Conservation (phyloP, 92 coral and sea anemone species). For the Metridium senile region DNA sequence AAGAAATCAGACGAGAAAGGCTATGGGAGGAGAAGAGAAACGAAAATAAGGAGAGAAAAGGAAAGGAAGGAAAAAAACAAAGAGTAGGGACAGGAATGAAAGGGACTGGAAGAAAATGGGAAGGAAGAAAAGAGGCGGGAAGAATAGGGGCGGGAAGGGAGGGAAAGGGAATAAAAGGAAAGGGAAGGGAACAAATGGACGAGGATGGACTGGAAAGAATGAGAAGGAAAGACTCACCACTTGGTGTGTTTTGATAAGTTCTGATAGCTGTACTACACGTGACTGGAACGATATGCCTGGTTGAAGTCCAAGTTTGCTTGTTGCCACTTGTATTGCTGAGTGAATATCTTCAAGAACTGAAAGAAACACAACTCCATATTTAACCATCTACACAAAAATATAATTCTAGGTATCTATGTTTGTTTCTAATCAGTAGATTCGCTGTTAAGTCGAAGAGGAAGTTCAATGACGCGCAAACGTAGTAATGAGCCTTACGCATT, state of each 20-base stretch:
- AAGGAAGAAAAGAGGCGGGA: neutral
- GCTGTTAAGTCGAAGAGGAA: too few relatives aligned
- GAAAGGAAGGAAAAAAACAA: neutral
- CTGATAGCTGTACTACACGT: constrained; percentile 86
- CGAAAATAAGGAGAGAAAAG: neutral
- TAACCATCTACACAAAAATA: neutral
- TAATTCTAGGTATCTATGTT: too few relatives aligned
- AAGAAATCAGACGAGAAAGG: neutral
- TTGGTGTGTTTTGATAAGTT: constrained; percentile 87
- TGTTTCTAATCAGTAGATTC: too few relatives aligned
- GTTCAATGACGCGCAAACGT: too few relatives aligned
- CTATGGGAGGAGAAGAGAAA: neutral
- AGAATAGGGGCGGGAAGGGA: constrained; percentile 6
- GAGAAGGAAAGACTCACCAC: constrained; percentile 59
- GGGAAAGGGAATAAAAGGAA: neutral
- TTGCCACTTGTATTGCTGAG: constrained; percentile 86
- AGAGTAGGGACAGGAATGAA: too few relatives aligned
- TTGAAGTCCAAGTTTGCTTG: constrained; percentile 87
- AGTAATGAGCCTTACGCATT: too few relatives aligned
- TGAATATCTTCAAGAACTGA: constrained; percentile 66
- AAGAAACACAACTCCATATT: neutral
- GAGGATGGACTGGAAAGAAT: neutral
- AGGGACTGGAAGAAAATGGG: neutral
- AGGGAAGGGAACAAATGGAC: constrained; percentile 3
- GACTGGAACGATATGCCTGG: constrained; percentile 95